Evolutionary conservation across 2,113 vertebrate species (phyloP).

Genomic region (Gasterosteus aculeatus): DNA sequence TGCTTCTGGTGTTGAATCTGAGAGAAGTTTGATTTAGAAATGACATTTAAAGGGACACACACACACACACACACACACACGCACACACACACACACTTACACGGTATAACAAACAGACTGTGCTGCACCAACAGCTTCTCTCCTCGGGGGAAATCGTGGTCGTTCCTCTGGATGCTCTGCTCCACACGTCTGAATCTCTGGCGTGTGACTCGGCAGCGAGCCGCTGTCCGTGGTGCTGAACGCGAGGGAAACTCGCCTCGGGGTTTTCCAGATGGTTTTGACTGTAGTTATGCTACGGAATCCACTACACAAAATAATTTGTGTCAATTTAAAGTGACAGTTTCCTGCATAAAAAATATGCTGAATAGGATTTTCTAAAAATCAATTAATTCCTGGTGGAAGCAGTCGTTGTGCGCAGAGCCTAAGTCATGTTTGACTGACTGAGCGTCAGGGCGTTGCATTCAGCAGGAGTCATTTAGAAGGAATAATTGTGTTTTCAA

Average conservation of each 20-base stretch:
- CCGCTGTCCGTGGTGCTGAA: slow-evolving; percentile 48
- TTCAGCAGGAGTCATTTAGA: background rate
- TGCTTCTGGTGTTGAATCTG: slow-evolving; percentile 9
- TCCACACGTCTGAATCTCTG: too few relatives aligned
- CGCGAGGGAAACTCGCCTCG: background rate
- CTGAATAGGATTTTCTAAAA: background rate
- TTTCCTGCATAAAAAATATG: background rate
- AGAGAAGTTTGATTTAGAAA: slow-evolving; percentile 11
- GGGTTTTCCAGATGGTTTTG: background rate
- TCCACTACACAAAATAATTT: background rate
- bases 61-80: background rate
- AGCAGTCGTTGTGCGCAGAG: background rate
- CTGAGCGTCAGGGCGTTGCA: background rate
- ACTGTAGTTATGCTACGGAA: background rate
- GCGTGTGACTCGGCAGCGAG: background rate
- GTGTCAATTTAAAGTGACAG: background rate
- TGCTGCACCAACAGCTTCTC: slow-evolving; percentile 15
- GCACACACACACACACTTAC: too few relatives aligned
- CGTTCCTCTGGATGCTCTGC: background rate
- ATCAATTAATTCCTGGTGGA: background rate
- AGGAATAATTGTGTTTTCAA: background rate
- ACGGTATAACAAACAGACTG: background rate
- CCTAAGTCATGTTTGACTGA: too few relatives aligned
- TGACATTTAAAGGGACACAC: slow-evolving; percentile 21
- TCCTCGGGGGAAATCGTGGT: slow-evolving; percentile 63